Percentiles rank a stretch among this genome's conserved stretches.
phyloP scores from a whole-genome alignment of 1,140 invertebrate genomes.

The Tetragonula clypearis region DNA sequence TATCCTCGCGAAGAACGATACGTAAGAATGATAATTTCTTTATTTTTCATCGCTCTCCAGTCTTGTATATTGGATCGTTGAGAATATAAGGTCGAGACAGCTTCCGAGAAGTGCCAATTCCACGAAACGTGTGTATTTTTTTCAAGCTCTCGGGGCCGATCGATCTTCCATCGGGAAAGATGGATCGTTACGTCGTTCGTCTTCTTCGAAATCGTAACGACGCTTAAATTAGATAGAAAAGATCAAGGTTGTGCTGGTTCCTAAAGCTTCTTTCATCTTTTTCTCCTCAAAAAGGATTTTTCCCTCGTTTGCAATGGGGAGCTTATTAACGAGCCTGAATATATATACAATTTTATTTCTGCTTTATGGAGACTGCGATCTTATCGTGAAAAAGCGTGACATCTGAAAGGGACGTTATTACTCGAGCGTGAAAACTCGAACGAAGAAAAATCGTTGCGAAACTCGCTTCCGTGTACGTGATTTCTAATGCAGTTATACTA shows the following conservation, averaged over 20 bases:
- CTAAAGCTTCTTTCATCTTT: background rate
- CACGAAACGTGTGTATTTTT: slow-evolving; percentile 1
- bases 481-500: too few relatives aligned
- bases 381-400: too few relatives aligned
- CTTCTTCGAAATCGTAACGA: slow-evolving; percentile 53
- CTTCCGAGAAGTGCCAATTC: background rate
- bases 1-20: too few relatives aligned
- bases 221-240: slow-evolving; percentile 51
- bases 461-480: background rate
- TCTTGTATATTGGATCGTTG: too few relatives aligned
- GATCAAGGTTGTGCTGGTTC: slow-evolving; percentile 33
- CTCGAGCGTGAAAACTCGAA: too few relatives aligned
- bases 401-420: too few relatives aligned
- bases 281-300: background rate
- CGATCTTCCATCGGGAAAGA: slow-evolving; percentile 26
- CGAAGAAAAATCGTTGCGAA: background rate
- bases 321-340: slow-evolving; percentile 13
- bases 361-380: background rate
- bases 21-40: too few relatives aligned
- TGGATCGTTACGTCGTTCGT: slow-evolving; percentile 34
- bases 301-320: too few relatives aligned
- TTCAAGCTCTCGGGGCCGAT: slow-evolving; percentile 6
- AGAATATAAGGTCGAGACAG: background rate
- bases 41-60: too few relatives aligned
- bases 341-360: background rate